Evolutionary conservation across 2,113 vertebrate genomes (phyloP).

Genomic region (Nestor notabilis): DNA sequence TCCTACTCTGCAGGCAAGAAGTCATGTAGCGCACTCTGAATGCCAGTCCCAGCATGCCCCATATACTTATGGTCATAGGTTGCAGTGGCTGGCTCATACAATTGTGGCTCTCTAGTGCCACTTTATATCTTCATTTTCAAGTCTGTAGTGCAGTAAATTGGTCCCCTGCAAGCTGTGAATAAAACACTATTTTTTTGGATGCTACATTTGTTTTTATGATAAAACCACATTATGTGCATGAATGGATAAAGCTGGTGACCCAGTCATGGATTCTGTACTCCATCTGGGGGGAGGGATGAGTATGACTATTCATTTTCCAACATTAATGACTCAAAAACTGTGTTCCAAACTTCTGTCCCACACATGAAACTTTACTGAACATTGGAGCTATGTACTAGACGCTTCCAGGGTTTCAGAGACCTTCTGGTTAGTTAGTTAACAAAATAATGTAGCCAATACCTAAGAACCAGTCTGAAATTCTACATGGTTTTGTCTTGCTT

Average conservation of each 20-base stretch:
- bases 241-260: not conserved
- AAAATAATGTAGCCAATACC: not conserved
- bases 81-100: not conserved
- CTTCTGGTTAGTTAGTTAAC: not conserved
- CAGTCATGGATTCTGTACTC: not conserved
- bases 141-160: constrained; percentile 27
- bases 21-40: not conserved
- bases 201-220: constrained; percentile 45
- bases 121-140: constrained; percentile 35
- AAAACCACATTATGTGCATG: not conserved
- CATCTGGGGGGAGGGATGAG: not conserved
- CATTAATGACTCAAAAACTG: not conserved
- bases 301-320: not conserved
- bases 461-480: not conserved
- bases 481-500: not conserved
- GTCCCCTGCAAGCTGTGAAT: constrained; percentile 17
- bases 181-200: not conserved
- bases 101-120: not conserved
- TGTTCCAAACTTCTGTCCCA: not conserved
- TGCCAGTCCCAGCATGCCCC: not conserved
- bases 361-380: not conserved
- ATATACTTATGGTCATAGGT: not conserved
- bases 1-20: not conserved
- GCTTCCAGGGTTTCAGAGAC: not conserved
- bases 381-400: not conserved